These are phyloP conservation scores for Poeciliopsis retropinna DNA, from an alignment of 2,113 vertebrate genomes.

Conservation along the genomic window DNA sequence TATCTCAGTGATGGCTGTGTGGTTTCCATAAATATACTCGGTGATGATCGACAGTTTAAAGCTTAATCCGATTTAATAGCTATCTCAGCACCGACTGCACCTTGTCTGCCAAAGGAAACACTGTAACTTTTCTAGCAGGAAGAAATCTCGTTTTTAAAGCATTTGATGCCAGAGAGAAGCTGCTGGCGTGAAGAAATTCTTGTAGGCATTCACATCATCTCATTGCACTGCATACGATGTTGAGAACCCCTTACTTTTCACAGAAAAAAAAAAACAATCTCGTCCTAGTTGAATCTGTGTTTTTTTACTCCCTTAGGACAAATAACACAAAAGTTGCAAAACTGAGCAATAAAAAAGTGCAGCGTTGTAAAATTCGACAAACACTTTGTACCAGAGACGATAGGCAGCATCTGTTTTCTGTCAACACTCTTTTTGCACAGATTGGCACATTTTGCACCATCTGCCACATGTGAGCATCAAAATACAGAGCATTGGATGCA, in stretches of 20 bases:
- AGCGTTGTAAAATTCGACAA: constrained; percentile 33
- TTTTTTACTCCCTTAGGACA: constrained; percentile 9
- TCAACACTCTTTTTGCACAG: constrained; percentile 50
- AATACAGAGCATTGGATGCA: constrained; percentile 21
- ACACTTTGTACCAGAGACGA: constrained; percentile 29
- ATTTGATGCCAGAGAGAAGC: not conserved
- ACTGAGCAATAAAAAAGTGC: constrained; percentile 26
- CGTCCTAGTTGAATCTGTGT: not conserved
- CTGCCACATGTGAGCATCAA: constrained; percentile 47
- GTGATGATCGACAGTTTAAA: not conserved
- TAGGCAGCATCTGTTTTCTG: constrained; percentile 28
- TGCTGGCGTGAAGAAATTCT: not conserved
- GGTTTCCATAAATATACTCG: no score
- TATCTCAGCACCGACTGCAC: not conserved
- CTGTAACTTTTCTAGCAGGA: not conserved
- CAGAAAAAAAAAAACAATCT: not conserved
- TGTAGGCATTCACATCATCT: not conserved
- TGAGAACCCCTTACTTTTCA: not conserved
- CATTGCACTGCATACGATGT: not conserved
- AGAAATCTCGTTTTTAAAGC: not conserved
- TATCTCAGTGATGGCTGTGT: not conserved
- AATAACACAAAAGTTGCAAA: constrained; percentile 31
- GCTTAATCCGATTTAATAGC: not conserved
- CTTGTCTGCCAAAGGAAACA: not conserved
- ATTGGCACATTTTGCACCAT: constrained; percentile 41